phyloP scores from a whole-genome alignment of 2,797 vertebrate genomes.

The Phoebastria nigripes region DNA sequence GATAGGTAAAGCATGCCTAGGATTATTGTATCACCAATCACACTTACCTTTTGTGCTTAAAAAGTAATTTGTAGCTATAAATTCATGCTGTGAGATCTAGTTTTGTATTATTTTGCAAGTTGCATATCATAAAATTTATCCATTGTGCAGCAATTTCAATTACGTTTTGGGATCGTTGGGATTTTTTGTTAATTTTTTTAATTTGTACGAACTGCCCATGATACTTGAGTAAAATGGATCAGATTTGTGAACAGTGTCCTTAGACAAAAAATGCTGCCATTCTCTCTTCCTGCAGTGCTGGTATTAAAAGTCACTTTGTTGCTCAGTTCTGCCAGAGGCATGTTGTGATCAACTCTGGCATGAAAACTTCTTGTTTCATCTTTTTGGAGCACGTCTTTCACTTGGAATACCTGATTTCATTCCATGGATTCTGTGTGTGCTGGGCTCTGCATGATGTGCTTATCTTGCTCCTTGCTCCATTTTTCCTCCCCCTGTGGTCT shows the following conservation, averaged over 20 bases:
- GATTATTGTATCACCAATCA: conserved; percentile 32
- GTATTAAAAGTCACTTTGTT: background rate
- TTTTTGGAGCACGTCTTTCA: background rate
- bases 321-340: background rate
- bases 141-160: conserved; percentile 13
- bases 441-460: background rate
- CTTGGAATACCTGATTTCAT: background rate
- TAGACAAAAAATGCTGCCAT: background rate
- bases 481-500: background rate
- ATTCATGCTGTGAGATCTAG: conserved; percentile 26
- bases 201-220: background rate
- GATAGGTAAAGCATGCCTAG: conserved; percentile 10
- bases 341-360: background rate
- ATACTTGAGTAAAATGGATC: background rate
- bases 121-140: background rate
- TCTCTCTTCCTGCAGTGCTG: background rate
- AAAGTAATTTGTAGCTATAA: conserved; percentile 38
- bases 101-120: conserved; percentile 19
- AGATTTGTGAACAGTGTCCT: background rate
- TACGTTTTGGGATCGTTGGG: background rate
- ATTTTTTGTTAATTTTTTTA: background rate
- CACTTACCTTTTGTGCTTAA: conserved; percentile 44
- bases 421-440: background rate
- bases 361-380: background rate
- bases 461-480: background rate